Evolutionary conservation across 37 sponge, comb jelly and placozoan genomes (phyloP), one percentile per base, ranked within the genome.

Genomic region (Geodia barretti): DNA sequence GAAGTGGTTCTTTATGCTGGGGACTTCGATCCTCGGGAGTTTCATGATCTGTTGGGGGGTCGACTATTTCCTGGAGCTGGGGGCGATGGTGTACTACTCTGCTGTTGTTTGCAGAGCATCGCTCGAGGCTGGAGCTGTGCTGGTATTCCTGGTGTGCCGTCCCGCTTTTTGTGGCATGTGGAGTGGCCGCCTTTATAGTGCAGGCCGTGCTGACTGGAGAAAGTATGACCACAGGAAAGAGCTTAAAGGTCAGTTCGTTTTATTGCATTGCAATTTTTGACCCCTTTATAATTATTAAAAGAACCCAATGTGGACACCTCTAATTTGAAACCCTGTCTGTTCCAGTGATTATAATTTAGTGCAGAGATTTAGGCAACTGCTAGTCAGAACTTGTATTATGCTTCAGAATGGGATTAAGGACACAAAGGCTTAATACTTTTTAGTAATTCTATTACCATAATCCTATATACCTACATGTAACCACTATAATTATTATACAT

Each of bases 141-240:
- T 88, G 88, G 88, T 88, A 77, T 41, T 82, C 82, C 34, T 88
- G 88, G 88, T 23, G 4, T 21, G 69, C 81, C 28, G 41, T 81
- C 14, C 72, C 60, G 1, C n/a, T 88, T 64, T 88, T 88, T 70
- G 62, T 62, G 28, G 38, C 81, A 17, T 28, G 76, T 17, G 4
- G 26, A 28, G 36, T 88, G 4, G 28, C 73, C 7, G 83, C 77
- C 19, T 70, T 88, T n/a, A 41, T 88, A 26, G 26, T 88, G 14
- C 88, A 88, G 42, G 77, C 63, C 1, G 4, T 39, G 3, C n/a
- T 88, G 72, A 88, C 88, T 35, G 88, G 82, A 36, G n/a, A 25
- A 88, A 88, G 61, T 88, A 88, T 76, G 77, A 88, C 65, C 88
- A 88, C 72, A 81, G 81, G 39, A 88, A 88, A 34, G 88, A 81